A percentile compares a stretch with the other conserved stretches of the same genome.
Conservation (phyloP, 2,888 invertebrate genomes). For the Orchesellides sinensis region DNA sequence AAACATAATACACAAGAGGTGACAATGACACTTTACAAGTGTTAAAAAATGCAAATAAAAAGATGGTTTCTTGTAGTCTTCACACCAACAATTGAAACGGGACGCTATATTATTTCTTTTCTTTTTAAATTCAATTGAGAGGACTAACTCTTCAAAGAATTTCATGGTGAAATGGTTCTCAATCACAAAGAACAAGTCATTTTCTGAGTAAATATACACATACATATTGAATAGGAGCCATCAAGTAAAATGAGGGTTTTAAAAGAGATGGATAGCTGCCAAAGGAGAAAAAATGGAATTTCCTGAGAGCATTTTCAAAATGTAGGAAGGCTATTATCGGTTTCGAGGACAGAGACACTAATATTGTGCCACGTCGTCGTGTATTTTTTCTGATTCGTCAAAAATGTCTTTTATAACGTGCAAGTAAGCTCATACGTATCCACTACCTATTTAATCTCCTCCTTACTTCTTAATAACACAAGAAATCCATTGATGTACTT, state of each 20-base stretch:
- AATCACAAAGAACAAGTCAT: not conserved
- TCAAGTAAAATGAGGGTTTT: not conserved
- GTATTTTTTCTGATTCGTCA: too few relatives aligned
- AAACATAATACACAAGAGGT: conserved; percentile 11
- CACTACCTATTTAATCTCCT: too few relatives aligned
- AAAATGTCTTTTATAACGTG: too few relatives aligned
- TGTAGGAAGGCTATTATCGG: too few relatives aligned
- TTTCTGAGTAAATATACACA: not conserved
- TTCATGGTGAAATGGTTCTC: conserved; percentile 2
- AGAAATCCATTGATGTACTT: too few relatives aligned
- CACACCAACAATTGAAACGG: conserved; percentile 2
- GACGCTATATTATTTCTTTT: too few relatives aligned
- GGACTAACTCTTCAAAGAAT: not conserved
- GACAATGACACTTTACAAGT: conserved; percentile 29
- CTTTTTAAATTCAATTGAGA: too few relatives aligned
- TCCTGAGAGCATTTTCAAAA: not conserved
- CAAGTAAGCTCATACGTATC: too few relatives aligned
- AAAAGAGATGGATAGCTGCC: conserved; percentile 64
- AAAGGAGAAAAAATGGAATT: conserved; percentile 59
- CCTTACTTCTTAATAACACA: too few relatives aligned
- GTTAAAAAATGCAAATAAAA: too few relatives aligned
- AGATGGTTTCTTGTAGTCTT: not conserved
- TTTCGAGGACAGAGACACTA: too few relatives aligned
- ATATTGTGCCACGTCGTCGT: too few relatives aligned
- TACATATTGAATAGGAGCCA: not conserved